Base-by-base conservation (phyloP, 2,797 vertebrate genomes). In the Sarcophilus harrisii region DNA sequence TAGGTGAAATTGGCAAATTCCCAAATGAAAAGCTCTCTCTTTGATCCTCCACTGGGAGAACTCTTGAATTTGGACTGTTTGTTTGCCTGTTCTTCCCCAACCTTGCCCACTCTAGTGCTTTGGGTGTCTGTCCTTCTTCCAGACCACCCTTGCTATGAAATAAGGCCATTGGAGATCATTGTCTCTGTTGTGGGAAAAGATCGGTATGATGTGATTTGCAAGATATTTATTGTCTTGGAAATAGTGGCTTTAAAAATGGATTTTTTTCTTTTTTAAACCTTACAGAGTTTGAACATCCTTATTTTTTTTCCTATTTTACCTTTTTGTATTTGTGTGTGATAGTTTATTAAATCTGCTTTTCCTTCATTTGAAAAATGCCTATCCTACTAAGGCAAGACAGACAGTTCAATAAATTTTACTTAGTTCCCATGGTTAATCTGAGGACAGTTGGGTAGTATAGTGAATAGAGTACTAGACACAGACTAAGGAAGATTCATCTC, bases 341-440 rank as follows among this genome's bases (percentile, higher is more conserved):
- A 45, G 14, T 0, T 30, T 0, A 18, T 1, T 3, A 3, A 59
- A 13, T 89, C 91, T n/a, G 0, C 0, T 6, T 1, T 58, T 24
- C 21, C 58, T 21, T 58, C 21, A 27, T 58, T 58, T 58, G 21
- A 58, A 58, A 58, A 58, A 58, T 29, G 58, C 28, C 5, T 59
- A 27, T 28, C 28, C 58, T 59, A 27, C 58, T 28, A 24, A 59
- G 27, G 58, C 24, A 59, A 59, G 58, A 59, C 3, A 18, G 18
- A 58, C 5, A 58, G 16, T 58, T 58, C 58, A 58, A 21, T 58
- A 58, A 58, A 27, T 58, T 24, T 58, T 58, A 16, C 28, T 59
- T 59, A 59, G 27, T 59, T 59, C 28, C 58, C 58, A 59, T 59
- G 58, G 16, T 4, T 59, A 59, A 59, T 59, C 5, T 1, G 3